Base-by-base conservation (phyloP, 2,113 vertebrate genomes). In the Sus scrofa region DNA sequence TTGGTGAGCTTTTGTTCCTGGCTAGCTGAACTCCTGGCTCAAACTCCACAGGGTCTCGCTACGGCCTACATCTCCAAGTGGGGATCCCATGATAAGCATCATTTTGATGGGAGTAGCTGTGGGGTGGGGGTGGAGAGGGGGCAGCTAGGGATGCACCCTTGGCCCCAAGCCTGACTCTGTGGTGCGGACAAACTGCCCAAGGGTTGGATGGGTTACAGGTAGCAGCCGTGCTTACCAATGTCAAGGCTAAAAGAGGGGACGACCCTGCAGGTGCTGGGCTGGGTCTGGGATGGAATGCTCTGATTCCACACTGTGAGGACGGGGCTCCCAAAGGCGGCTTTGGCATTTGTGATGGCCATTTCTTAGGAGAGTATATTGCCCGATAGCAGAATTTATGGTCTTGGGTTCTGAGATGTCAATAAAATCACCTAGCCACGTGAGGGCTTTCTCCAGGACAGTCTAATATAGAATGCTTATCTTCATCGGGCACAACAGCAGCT, bases 391-490 rank as follows among this genome's bases (percentile, higher is more conserved):
- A 96, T 87, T 86, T 58, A 87, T 65, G 37, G 37, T 67, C 84
- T 95, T 82, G 20, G n/a, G 70, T 92, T 92, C 86, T 85, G 24
- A 96, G 89, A 77, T 90, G 89, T 88, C 97, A 96, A 86, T 96
- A 92, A 95, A 96, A 90, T 89, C 79, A 37, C 65, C 94, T 37
- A 54, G 79, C 54, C 75, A 39, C 0, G 8, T 20, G 89, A 70
- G 74, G 56, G 83, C 75, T 84, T 95, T 93, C 96, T 92, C 84
- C 54, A 73, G 58, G 1, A 65, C 39, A 52, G 54, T 71, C 86
- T 85, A 85, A 89, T 74, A 92, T 18, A 79, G 79, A 89, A 91
- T 4, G 86, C 86, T 97, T 96, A 89, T 96, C 95, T 97, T 89
- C 87, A 71, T 83, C 65, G 27, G 83, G 85, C 86, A 86, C 93